Evolutionary conservation across 2,797 vertebrate genomes (phyloP).

Genomic region (Huso huso): DNA sequence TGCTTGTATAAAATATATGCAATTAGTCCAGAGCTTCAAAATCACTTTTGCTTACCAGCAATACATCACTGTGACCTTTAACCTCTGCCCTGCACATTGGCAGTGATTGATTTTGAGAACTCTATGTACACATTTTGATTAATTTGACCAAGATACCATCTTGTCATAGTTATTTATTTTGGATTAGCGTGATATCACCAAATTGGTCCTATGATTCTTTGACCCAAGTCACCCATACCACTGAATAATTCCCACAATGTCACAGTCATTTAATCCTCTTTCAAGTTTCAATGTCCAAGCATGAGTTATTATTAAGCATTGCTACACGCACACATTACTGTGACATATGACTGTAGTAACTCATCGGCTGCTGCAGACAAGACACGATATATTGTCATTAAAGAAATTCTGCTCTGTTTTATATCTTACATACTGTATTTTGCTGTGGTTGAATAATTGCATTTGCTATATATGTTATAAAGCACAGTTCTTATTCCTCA

Average conservation of each 20-base stretch:
- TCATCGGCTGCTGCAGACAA: neutral
- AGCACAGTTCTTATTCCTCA: too few species aligned
- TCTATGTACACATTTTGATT: neutral
- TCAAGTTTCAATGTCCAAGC: neutral
- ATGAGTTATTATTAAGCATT: slow-evolving; percentile 1
- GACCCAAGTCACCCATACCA: neutral
- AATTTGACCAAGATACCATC: neutral
- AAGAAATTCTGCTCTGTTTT: too few species aligned
- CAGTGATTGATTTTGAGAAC: neutral
- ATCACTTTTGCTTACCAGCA: too few species aligned
- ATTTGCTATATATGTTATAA: too few species aligned
- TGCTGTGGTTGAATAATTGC: too few species aligned
- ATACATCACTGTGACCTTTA: neutral
- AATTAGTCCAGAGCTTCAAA: too few species aligned
- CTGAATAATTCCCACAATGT: neutral
- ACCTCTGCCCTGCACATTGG: neutral
- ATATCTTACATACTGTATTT: too few species aligned
- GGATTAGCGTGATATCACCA: neutral
- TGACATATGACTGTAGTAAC: neutral
- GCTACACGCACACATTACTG: neutral
- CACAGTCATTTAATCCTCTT: neutral
- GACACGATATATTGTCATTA: too few species aligned
- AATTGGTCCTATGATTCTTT: neutral
- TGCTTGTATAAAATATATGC: too few species aligned
- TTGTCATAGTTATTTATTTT: neutral